Evolutionary conservation across 2,797 vertebrate genomes (phyloP).

Genomic region (Poecile montanus): DNA sequence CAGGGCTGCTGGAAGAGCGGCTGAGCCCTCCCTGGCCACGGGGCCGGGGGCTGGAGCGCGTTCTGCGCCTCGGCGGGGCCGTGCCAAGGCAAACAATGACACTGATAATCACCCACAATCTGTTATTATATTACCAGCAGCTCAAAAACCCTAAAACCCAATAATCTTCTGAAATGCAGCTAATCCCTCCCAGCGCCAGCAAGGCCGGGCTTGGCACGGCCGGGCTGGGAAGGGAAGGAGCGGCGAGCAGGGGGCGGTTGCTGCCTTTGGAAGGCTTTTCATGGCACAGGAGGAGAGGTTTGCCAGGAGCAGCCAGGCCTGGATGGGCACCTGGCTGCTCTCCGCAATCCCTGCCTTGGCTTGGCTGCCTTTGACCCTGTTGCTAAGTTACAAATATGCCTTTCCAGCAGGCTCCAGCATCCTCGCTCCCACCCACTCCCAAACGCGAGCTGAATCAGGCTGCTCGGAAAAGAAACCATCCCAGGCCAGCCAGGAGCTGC

Average conservation of each 20-base stretch:
- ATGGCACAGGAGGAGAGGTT: not conserved
- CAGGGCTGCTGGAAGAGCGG: not conserved
- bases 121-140: not conserved
- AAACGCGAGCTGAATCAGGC: slow-evolving; percentile 5
- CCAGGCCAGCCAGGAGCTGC: not conserved
- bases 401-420: slow-evolving; percentile 81
- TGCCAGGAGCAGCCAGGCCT: not conserved
- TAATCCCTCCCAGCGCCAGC: not conserved
- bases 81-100: slow-evolving; percentile 52
- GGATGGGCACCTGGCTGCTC: slow-evolving; percentile 43
- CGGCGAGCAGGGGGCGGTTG: not conserved
- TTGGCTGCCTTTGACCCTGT: slow-evolving; percentile 84
- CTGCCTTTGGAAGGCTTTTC: not conserved
- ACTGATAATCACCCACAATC: not conserved
- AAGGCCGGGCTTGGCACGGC: not conserved
- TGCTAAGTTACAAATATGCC: slow-evolving; percentile 89
- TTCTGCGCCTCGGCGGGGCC: not conserved
- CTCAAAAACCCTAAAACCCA: slow-evolving; percentile 29
- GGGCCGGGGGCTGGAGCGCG: not conserved
- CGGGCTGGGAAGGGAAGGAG: not conserved
- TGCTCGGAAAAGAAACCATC: not conserved
- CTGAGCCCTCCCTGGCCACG: not conserved
- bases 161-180: slow-evolving; percentile 44
- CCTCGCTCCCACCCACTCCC: slow-evolving; percentile 53
- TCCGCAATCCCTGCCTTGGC: slow-evolving; percentile 70